Conservation (phyloP, 2,113 vertebrate species). For the Heliornis fulica region DNA sequence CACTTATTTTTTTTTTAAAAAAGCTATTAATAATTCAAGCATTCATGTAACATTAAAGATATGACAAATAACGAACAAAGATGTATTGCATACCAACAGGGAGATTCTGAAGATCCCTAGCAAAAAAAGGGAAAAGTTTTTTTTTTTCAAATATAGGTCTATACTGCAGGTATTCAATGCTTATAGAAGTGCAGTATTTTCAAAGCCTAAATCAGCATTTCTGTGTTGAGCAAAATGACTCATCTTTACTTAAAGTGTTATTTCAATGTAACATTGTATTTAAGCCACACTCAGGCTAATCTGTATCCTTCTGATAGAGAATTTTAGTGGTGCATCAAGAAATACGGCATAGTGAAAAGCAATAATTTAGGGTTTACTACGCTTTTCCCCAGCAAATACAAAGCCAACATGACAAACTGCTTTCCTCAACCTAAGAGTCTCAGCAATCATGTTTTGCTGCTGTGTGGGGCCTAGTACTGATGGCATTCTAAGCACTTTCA, state of each 20-base stretch:
- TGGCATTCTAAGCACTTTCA: not conserved
- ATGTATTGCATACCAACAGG: not conserved
- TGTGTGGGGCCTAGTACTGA: not conserved
- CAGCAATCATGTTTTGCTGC: not conserved
- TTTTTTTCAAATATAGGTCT: not conserved
- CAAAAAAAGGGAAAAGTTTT: not conserved
- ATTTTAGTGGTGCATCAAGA: not conserved
- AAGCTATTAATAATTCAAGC: not conserved
- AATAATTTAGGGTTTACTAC: not conserved
- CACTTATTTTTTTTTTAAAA: rapidly evolving
- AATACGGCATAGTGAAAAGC: not conserved
- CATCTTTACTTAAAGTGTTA: not conserved
- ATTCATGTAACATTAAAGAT: not conserved
- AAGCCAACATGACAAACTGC: not conserved
- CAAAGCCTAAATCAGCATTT: not conserved
- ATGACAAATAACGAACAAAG: not conserved
- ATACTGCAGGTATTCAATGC: not conserved
- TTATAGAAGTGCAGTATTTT: not conserved
- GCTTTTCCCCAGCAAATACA: not conserved
- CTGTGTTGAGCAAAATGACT: not conserved
- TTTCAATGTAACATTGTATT: not conserved
- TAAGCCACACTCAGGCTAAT: not conserved
- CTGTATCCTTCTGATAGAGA: not conserved
- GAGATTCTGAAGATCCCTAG: not conserved
- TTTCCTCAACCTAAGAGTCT: not conserved